Percentiles rank a stretch among this genome's conserved stretches.
Evolutionary conservation across 2,888 invertebrate genomes (phyloP).

Genomic region (Meganola albula): DNA sequence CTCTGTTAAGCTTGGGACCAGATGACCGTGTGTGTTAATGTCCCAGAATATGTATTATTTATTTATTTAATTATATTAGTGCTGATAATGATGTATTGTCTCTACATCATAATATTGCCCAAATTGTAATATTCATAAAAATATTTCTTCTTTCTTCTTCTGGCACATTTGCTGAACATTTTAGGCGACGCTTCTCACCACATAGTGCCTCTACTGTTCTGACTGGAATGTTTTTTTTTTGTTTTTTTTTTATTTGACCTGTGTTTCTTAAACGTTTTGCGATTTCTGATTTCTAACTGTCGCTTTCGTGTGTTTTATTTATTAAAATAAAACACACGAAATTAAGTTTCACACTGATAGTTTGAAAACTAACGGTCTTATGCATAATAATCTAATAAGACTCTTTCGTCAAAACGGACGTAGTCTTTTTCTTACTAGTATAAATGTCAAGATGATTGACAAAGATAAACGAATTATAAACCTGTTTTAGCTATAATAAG

Average conservation of each 20-base stretch:
- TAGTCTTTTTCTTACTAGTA: no score
- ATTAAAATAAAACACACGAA: no score
- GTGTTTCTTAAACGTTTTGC: constrained; percentile 14
- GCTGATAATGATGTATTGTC: constrained; percentile 6
- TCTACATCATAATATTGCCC: constrained; percentile 8
- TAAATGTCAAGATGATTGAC: no score
- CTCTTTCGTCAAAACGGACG: no score
- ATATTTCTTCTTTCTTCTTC: constrained; percentile 8
- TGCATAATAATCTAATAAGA: no score
- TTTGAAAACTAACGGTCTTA: neutral
- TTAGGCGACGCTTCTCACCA: constrained; percentile 9
- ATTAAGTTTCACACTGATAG: no score
- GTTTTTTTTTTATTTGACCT: no score
- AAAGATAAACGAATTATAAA: no score
- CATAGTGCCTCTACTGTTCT: constrained; percentile 10
- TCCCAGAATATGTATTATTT: no score
- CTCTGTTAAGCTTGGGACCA: no score
- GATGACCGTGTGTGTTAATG: no score
- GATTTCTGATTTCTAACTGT: constrained; percentile 11
- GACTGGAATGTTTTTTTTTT: constrained; percentile 6
- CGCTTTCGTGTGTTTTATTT: constrained; percentile 4
- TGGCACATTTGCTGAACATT: constrained; percentile 7
- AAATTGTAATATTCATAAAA: constrained; percentile 4
- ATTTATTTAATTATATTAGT: constrained; percentile 2
- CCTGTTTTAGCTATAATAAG: no score